Base-by-base conservation (phyloP, 2,797 vertebrate genomes). In the Galaxias olidus region DNA sequence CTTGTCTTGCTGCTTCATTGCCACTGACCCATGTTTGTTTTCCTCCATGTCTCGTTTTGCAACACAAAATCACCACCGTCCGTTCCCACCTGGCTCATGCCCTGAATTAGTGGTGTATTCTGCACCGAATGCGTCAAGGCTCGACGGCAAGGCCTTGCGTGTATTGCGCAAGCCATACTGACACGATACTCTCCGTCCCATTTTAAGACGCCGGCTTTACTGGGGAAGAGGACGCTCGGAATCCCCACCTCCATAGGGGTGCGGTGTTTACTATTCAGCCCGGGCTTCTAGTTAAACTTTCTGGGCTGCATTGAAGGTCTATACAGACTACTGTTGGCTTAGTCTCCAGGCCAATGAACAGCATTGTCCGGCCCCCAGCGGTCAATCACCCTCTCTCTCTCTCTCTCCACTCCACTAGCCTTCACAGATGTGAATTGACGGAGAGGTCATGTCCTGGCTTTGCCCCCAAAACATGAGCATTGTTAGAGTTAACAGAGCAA, bases 401-500 rank as follows among this genome's bases (percentile, higher is more conserved):
- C 51, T 52, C 48, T 43, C 71, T 64, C 65, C 76, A 74, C 71
- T 69, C 59, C 63, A 72, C 72, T 66, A 79, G 75, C 71, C 59
- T 66, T 72, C 56, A 62, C 65, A 75, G 86, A 89, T 89, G 83
- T 87, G 86, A 86, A 87, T 80, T 83, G 86, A 84, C 76, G 81
- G 78, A 43, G 72, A 87, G 91, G 91, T 91, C 91, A 85, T 62
- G 90, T 90, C 90, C 90, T 87, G 75, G 75, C 82, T 80, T 78
- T 84, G 79, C 88, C 87, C 85, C 78, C 88, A 89, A n/a, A 91
- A 92, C 89, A 88, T 78, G 51, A 55, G 87, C 82, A 89, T 92
- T 92, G 89, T 91, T 81, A 69, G 69, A 83, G 82, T 78, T 75
- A 81, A 83, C 87, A 87, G 84, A 86, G 85, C 76, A 91, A 91